A percentile compares a stretch with the other conserved stretches of the same genome.
Conservation (phyloP, 1,140 invertebrate species). For the Anastatus disparis region DNA sequence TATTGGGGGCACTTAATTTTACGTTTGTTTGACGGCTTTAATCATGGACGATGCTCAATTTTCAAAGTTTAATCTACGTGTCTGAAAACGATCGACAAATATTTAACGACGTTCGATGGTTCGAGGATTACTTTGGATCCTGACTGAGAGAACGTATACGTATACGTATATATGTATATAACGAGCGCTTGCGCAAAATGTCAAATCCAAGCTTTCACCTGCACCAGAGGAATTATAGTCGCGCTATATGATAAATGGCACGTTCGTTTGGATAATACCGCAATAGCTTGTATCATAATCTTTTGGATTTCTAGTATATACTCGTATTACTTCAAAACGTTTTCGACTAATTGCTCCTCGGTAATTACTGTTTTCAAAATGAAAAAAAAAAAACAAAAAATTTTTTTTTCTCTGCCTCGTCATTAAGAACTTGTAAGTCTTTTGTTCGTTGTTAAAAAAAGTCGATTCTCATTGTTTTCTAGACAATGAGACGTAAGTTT, state of each 20-base stretch:
- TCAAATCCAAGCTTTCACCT: not conserved
- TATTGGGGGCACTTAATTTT: too few relatives aligned
- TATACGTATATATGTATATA: too few relatives aligned
- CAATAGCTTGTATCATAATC: not conserved
- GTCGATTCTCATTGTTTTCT: too few relatives aligned
- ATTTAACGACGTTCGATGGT: conserved; percentile 10
- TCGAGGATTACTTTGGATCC: not conserved
- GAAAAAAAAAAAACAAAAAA: too few relatives aligned
- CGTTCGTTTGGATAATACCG: not conserved
- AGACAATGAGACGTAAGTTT: too few relatives aligned
- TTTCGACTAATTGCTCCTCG: not conserved
- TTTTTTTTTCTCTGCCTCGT: too few relatives aligned
- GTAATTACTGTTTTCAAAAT: not conserved
- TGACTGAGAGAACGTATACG: too few relatives aligned
- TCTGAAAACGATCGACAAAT: conserved; percentile 17
- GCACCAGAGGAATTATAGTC: conserved; percentile 10
- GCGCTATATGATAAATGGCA: not conserved
- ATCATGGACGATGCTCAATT: not conserved
- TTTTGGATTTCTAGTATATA: not conserved
- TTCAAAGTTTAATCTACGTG: conserved; percentile 1
- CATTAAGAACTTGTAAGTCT: too few relatives aligned
- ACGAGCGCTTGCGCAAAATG: not conserved
- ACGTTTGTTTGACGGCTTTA: not conserved
- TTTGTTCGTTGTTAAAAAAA: too few relatives aligned
- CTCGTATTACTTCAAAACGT: too few relatives aligned